A percentile compares a stretch with the other conserved stretches of the same genome.
These are phyloP conservation scores for Sparus aurata DNA, from an alignment of 2,797 vertebrate species.

Conservation along the genomic window DNA sequence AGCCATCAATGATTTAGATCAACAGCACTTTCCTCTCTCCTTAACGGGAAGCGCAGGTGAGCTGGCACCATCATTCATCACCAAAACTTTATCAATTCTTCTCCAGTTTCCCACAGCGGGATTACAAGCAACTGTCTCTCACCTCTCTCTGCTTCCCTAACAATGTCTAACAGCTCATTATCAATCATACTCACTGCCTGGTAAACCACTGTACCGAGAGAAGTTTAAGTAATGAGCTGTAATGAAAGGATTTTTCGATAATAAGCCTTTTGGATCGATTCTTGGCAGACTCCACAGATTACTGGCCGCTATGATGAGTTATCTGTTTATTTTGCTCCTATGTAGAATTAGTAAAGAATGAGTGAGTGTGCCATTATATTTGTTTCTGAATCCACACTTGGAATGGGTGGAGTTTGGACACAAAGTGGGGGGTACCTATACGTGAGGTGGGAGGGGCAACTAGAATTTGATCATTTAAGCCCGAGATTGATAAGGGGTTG, in stretches of 20 bases:
- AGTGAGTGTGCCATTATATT: too few relatives aligned
- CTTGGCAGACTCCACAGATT: not conserved
- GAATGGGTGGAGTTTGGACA: too few relatives aligned
- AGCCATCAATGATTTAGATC: constrained; percentile 79
- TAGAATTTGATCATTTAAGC: too few relatives aligned
- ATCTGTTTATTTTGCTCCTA: not conserved
- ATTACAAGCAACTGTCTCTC: constrained; percentile 15
- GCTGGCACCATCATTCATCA: constrained; percentile 67
- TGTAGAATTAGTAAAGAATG: too few relatives aligned
- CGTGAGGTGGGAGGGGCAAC: too few relatives aligned
- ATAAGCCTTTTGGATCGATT: constrained; percentile 25
- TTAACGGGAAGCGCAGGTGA: constrained; percentile 68
- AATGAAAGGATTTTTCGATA: constrained; percentile 36
- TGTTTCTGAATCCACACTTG: too few relatives aligned
- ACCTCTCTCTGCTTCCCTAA: constrained; percentile 17
- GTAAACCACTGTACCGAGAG: constrained; percentile 13
- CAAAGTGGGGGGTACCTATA: too few relatives aligned
- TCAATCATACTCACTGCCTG: constrained; percentile 17
- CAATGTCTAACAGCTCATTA: constrained; percentile 37
- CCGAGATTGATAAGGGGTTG: too few relatives aligned
- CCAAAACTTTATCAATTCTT: constrained; percentile 65
- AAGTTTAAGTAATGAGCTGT: constrained; percentile 44
- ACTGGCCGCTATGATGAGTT: not conserved
- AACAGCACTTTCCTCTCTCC: constrained; percentile 59
- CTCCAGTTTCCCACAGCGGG: constrained; percentile 43